Base-by-base conservation (phyloP, 2,888 invertebrate genomes). In the Arrhopalites spinosus region DNA sequence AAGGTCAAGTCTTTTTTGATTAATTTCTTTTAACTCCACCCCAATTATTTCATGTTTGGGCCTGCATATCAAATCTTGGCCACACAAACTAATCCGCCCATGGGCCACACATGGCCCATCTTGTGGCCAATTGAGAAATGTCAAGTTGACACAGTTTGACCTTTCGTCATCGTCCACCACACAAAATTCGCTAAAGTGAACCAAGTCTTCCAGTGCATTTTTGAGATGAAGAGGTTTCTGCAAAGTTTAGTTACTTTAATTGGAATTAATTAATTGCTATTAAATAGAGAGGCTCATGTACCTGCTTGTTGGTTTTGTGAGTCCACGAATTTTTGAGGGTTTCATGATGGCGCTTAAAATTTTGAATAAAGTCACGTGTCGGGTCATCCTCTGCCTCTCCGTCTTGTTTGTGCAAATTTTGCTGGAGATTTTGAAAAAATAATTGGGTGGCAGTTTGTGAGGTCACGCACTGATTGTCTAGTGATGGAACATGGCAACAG, bases 1-100 rank as follows among this genome's bases (percentile, higher is more conserved):
- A 5, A 61, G 25, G 23, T 11, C 25, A 25, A 61, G 25, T 61
- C 59, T 3, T 61, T 61, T 13, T 1, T 7, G 20, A 13, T 20
- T 25, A 7, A 63, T 5, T 17, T 63, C 63, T 30, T 30, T 11
- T 27, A 8, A 3, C 30, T 30, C 63, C 1, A 63, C 29, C 2
- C 63, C 53, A 8, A 53, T 7, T 7, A 69, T 69, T 56, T 69
- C 30, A 56, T 69, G 53, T 3, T 69, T 17, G 2, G 53, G 69
- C 11, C n/a, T 23, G 20, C 69, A 69, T 20, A 69, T 29, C 1
- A 20, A 29, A 56, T 69, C 47, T 23, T 17, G n/a, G 5, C 30
- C 56, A 27, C 69, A 69, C 13, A 53, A n/a, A 27, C 69, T 69
- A 8, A 69, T 30, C 11, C 29, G n/a, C 2, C 69, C 69, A n/a